Evolutionary conservation across 1,140 invertebrate genomes (phyloP).

Genomic region (Parapsyche elsis): DNA sequence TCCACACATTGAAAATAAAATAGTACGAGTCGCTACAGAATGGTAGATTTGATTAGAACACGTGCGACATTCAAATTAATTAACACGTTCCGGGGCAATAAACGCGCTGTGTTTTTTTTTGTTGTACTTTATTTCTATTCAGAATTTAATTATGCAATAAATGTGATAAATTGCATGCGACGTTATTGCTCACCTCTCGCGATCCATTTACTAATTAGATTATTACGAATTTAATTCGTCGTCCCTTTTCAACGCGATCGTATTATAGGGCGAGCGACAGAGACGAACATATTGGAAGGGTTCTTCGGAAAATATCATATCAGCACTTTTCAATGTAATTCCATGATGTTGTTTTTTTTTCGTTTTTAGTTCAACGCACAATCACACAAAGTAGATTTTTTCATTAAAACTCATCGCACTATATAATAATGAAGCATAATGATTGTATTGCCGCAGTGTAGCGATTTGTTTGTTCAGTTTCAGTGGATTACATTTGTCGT

Average conservation of each 20-base stretch:
- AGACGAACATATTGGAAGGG: too few species aligned
- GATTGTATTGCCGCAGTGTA: too few species aligned
- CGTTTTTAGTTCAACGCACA: neutral
- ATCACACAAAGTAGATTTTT: neutral
- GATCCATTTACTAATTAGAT: constrained; percentile 21
- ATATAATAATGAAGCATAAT: too few species aligned
- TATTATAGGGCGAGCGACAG: neutral
- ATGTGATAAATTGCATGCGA: constrained; percentile 25
- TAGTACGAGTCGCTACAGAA: too few species aligned
- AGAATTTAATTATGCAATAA: constrained; percentile 26
- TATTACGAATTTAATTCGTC: neutral
- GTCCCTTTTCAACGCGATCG: neutral
- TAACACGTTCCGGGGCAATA: too few species aligned
- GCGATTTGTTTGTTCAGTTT: too few species aligned
- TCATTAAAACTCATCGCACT: neutral
- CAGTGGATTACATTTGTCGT: too few species aligned
- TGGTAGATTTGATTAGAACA: too few species aligned
- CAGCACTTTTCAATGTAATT: constrained; percentile 12
- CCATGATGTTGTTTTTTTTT: neutral
- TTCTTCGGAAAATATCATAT: neutral
- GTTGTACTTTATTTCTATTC: neutral
- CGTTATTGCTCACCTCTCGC: neutral
- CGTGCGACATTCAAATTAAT: too few species aligned
- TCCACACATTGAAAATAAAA: too few species aligned
- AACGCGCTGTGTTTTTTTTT: too few species aligned